Conservation (phyloP, 2,113 vertebrate genomes). For the Brachionichthys hirsutus region DNA sequence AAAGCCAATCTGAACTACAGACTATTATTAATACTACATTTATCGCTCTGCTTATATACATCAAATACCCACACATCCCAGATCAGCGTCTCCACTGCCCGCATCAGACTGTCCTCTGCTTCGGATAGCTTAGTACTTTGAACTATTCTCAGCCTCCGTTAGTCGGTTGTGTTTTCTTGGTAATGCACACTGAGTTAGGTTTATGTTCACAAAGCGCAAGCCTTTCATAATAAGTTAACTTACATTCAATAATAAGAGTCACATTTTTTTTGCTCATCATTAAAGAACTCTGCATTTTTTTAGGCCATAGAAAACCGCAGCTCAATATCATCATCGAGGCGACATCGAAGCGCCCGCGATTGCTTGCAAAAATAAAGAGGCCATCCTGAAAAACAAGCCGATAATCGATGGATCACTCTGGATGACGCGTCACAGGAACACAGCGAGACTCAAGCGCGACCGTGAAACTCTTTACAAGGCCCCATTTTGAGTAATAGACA, state of each 20-base stretch:
- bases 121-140: conserved; percentile 28
- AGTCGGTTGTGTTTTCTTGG: no score
- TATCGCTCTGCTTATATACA: conserved; percentile 56
- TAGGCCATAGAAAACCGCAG: background rate
- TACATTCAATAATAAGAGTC: no score
- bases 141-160: no score
- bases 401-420: background rate
- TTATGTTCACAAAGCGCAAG: no score
- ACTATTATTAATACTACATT: conserved; percentile 59
- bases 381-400: conserved; percentile 1
- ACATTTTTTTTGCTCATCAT: background rate
- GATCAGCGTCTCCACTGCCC: background rate
- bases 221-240: no score
- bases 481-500: background rate
- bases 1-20: conserved; percentile 60
- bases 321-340: no score
- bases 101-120: conserved; percentile 14
- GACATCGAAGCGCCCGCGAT: no score
- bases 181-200: no score
- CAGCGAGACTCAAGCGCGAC: background rate
- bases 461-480: background rate
- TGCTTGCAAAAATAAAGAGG: background rate
- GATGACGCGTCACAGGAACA: background rate
- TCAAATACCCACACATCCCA: conserved; percentile 51
- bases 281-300: background rate